Percentiles rank a stretch among this genome's conserved stretches.
These are phyloP conservation scores for Drosophila stalkeri DNA, from an alignment of 2,888 invertebrate species.

Conservation along the genomic window DNA sequence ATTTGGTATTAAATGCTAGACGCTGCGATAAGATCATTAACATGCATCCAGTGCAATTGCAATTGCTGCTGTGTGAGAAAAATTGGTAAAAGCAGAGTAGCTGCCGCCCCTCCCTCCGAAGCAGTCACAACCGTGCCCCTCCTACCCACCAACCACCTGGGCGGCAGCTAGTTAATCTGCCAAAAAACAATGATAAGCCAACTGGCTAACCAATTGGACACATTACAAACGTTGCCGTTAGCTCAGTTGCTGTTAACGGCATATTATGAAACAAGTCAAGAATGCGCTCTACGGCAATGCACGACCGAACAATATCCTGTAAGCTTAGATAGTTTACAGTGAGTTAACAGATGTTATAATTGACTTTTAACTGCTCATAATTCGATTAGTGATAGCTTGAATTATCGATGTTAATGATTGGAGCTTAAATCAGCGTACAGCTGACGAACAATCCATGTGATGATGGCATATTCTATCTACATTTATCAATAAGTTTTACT, in stretches of 20 bases:
- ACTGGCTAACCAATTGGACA: slow-evolving; percentile 60
- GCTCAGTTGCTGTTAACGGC: slow-evolving; percentile 58
- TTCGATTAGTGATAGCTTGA: neutral
- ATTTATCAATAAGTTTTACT: too few relatives aligned
- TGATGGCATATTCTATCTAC: too few relatives aligned
- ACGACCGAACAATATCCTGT: neutral
- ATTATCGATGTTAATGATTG: neutral
- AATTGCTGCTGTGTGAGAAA: slow-evolving; percentile 53
- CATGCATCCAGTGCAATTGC: slow-evolving; percentile 60
- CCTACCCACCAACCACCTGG: slow-evolving; percentile 11
- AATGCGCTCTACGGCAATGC: neutral
- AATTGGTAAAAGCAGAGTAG: slow-evolving; percentile 45
- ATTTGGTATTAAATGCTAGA: slow-evolving; percentile 83
- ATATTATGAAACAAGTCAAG: slow-evolving; percentile 42
- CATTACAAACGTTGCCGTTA: slow-evolving; percentile 76
- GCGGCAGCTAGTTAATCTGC: slow-evolving; percentile 38
- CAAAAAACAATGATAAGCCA: slow-evolving; percentile 56
- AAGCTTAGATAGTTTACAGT: rapidly evolving
- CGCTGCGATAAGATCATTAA: slow-evolving; percentile 78
- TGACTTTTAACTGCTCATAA: too few relatives aligned
- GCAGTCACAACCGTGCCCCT: neutral
- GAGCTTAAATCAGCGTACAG: too few relatives aligned
- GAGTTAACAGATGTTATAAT: neutral
- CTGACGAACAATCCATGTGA: too few relatives aligned
- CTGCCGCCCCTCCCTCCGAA: slow-evolving; percentile 5